Percentiles rank a stretch among this genome's conserved stretches.
phyloP scores from a whole-genome alignment of 2,113 vertebrate genomes.

The Pleuronectes platessa region DNA sequence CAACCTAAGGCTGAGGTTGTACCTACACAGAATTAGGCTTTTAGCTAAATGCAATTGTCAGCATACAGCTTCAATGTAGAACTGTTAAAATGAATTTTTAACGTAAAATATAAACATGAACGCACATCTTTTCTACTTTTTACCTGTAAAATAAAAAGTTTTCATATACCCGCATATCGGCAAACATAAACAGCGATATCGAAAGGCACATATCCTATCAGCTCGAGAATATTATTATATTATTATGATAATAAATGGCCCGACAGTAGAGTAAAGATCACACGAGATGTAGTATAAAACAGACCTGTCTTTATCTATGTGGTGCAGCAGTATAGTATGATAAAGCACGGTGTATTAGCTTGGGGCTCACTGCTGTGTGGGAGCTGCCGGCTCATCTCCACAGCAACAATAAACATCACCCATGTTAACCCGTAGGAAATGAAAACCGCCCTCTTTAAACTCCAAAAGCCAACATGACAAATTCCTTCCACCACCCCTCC shows the following conservation, averaged over 20 bases:
- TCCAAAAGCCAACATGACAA: slow-evolving; percentile 67
- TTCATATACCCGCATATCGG: no score
- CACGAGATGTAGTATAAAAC: background rate
- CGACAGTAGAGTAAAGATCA: background rate
- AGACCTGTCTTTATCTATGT: background rate
- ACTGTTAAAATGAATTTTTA: no score
- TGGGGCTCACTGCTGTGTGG: slow-evolving; percentile 34
- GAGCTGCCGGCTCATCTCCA: slow-evolving; percentile 63
- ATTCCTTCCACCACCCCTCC: slow-evolving; percentile 64
- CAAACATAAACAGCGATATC: background rate
- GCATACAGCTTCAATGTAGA: no score
- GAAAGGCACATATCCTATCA: background rate
- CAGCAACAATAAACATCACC: slow-evolving; percentile 73
- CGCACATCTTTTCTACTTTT: no score
- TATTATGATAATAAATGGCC: slow-evolving; percentile 1
- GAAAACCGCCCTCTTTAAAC: slow-evolving; percentile 69
- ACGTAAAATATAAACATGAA: no score
- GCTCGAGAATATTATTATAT: background rate
- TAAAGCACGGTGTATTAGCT: background rate
- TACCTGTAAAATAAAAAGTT: no score
- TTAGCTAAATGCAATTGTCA: no score
- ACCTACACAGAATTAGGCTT: no score
- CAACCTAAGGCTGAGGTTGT: no score
- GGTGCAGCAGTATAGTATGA: background rate
- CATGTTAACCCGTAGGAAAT: slow-evolving; percentile 72